phyloP scores from a whole-genome alignment of 1,140 invertebrate genomes.

The Penaeus chinensis region DNA sequence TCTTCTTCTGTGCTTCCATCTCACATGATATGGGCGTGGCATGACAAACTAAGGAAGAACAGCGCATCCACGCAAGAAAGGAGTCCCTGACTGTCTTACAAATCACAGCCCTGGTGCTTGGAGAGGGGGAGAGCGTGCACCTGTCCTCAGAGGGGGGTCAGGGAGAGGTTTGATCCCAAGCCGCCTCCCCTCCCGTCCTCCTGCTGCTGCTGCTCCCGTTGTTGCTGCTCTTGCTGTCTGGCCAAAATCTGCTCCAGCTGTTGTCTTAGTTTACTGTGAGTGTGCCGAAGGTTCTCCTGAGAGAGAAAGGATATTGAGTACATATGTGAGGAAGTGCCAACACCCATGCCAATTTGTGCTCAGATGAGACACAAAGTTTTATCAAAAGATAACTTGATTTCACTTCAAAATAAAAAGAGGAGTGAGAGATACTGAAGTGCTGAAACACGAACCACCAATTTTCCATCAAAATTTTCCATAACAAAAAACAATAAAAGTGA shows the following conservation, averaged over 20 bases:
- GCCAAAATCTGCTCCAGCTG: constrained; percentile 46
- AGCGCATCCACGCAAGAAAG: not conserved
- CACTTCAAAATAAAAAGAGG: too few species aligned
- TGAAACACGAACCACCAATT: too few species aligned
- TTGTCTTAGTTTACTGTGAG: constrained; percentile 40
- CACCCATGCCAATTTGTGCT: too few species aligned
- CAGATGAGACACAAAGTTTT: too few species aligned
- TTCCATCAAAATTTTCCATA: too few species aligned
- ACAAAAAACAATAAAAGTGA: too few species aligned
- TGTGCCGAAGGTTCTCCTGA: constrained; percentile 41
- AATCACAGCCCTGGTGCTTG: constrained; percentile 10
- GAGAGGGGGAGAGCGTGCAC: not conserved
- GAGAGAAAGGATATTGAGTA: not conserved
- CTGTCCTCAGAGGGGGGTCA: constrained; percentile 35
- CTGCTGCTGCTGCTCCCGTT: constrained; percentile 42
- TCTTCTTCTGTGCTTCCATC: not conserved
- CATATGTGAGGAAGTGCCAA: too few species aligned
- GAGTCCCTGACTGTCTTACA: not conserved
- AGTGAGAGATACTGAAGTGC: too few species aligned
- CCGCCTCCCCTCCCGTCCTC: constrained; percentile 20
- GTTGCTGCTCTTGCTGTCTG: constrained; percentile 39
- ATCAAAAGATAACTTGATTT: too few species aligned
- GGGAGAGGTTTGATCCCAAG: constrained; percentile 21
- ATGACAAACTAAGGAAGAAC: not conserved
- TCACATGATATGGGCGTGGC: not conserved